Evolutionary conservation across 2,888 invertebrate genomes (phyloP).

Genomic region (Ecliptopera silaceata): DNA sequence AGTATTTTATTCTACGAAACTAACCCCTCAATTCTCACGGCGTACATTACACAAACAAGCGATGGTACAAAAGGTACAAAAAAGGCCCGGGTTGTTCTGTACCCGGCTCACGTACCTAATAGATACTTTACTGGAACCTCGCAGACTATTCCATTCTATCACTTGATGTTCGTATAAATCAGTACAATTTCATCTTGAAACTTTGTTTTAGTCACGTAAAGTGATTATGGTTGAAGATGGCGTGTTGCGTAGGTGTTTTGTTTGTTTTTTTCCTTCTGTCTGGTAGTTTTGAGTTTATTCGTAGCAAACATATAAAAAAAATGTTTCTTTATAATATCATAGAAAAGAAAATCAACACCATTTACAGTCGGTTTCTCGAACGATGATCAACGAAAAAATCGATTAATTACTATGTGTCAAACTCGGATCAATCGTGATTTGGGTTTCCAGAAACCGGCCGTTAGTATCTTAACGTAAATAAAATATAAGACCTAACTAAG

Average conservation of each 20-base stretch:
- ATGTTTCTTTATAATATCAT: no score
- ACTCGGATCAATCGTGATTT: no score
- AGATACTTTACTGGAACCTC: constrained; percentile 65
- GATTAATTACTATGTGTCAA: no score
- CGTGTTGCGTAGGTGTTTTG: constrained; percentile 26
- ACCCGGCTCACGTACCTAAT: constrained; percentile 62
- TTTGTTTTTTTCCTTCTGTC: constrained; percentile 20
- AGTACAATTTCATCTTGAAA: constrained; percentile 42
- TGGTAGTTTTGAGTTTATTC: no score
- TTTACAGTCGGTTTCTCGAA: no score
- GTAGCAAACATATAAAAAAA: no score
- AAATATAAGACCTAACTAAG: no score
- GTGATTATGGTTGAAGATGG: constrained; percentile 43
- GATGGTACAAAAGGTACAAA: constrained; percentile 23
- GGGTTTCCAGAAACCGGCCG: no score
- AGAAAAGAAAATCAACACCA: no score
- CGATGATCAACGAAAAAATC: no score
- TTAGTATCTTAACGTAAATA: no score
- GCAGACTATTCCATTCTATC: constrained; percentile 65
- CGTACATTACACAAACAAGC: constrained; percentile 24
- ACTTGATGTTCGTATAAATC: constrained; percentile 67
- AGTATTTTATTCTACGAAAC: neutral
- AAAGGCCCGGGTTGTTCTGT: constrained; percentile 25
- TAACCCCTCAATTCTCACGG: constrained; percentile 9
- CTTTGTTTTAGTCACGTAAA: constrained; percentile 51